Base-by-base conservation (phyloP, 2,888 invertebrate species). In the Rhagonycha lutea region DNA sequence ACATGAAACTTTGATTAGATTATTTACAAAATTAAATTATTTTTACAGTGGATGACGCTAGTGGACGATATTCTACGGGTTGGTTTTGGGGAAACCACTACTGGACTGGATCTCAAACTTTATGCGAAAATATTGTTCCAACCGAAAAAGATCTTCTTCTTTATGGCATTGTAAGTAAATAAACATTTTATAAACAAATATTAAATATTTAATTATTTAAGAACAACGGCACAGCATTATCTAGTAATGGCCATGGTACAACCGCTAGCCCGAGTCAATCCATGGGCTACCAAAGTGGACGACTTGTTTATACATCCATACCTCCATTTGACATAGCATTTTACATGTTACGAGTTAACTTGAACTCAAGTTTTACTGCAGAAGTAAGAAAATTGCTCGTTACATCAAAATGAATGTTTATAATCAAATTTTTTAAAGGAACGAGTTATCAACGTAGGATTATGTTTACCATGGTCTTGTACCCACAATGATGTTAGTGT, bases 51-150 rank as follows among this genome's bases (percentile, higher is more conserved):
- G 91, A 91, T 80, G 92, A 92, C 86, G 93, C 95, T 23, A 93
- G 93, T 83, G 94, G 94, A 0, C 91, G 94, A 79, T 94, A 95
- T 86, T 92, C 93, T 12, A 92, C 93, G 1, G 94, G 94, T 87
- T 94, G 94, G 90, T 94, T 93, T 88, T 94, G 94, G 91, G 95
- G 94, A 74, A 95, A 95, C 88, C 92, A 94, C 86, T 95, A 93
- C 87, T 95, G 94, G 94, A 91, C 93, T 76, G 95, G 94, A 73
- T 95, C 95, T 0, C 90, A 92, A 75, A 92, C 92, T 81, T 90
- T 93, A 47, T 95, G 95, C 86, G 91, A 92, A 80, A 89, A 92
- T 81, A 92, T 94, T 78, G 90, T 90, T 80, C 90, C 90, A 82
- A 86, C 5, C 12, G 14, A 23, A 14, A n/a, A 88, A 12, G 18